Evolutionary conservation across 2,113 vertebrate genomes (phyloP).

Genomic region (Oreochromis aureus): DNA sequence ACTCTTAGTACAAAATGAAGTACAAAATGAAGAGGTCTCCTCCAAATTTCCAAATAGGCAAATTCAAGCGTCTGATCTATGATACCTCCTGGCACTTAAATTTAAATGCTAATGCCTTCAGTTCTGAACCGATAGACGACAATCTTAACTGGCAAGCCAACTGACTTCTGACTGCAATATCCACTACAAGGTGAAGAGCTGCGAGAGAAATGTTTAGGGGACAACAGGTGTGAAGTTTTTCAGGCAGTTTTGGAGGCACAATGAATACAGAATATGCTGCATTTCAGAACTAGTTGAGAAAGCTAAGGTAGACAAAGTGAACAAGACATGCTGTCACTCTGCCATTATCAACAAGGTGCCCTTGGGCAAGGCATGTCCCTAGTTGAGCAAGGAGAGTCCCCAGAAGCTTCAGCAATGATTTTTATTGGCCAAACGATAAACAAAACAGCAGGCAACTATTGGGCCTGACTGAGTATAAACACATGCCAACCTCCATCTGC

Average conservation of each 20-base stretch:
- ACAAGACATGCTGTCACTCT: neutral
- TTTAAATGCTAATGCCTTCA: constrained; percentile 61
- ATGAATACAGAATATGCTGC: neutral
- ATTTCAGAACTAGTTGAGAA: neutral
- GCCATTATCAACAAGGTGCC: neutral
- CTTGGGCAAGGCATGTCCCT: neutral
- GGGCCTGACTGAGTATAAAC: neutral
- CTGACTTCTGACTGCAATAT: neutral
- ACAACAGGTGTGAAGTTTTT: neutral
- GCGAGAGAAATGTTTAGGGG: neutral
- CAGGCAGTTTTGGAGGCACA: neutral
- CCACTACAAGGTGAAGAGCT: neutral
- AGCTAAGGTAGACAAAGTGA: neutral
- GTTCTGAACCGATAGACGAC: constrained; percentile 2
- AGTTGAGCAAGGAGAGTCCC: neutral
- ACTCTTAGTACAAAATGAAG: constrained; percentile 14
- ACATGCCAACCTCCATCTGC: neutral
- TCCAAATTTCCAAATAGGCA: constrained; percentile 16
- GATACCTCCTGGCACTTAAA: constrained; percentile 37
- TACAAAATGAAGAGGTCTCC: constrained; percentile 17
- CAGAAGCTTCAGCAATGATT: neutral
- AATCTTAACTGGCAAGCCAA: constrained; percentile 22
- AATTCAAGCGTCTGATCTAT: constrained; percentile 43
- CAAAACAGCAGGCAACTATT: neutral
- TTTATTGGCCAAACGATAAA: neutral